Evolutionary conservation across 2,797 vertebrate species (phyloP).

Genomic region (Dermochelys coriacea): DNA sequence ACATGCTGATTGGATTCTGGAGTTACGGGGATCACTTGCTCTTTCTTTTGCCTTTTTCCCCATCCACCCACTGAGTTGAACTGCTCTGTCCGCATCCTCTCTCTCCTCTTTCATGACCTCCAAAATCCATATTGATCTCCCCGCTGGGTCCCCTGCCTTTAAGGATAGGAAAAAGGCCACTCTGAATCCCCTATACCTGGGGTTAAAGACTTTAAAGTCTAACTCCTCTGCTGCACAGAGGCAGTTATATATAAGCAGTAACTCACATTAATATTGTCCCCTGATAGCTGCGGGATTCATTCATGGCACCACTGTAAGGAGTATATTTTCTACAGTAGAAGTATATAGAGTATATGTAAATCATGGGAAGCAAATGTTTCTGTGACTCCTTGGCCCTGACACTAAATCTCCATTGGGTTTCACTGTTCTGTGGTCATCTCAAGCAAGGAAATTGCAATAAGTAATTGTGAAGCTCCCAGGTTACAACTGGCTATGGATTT

Average conservation of each 20-base stretch:
- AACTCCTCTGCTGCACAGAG: not conserved
- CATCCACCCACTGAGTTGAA: not conserved
- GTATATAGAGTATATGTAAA: not conserved
- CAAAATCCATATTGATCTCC: constrained; percentile 4
- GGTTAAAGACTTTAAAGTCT: not conserved
- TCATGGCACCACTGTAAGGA: not conserved
- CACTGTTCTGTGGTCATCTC: not conserved
- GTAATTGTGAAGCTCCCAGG: not conserved
- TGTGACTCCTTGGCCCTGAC: not conserved
- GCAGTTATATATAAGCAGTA: not conserved
- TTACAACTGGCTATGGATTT: not conserved
- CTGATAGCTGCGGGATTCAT: not conserved
- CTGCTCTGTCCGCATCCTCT: not conserved
- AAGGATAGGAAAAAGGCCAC: not conserved
- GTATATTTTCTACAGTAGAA: constrained; percentile 12
- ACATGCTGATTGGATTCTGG: not conserved
- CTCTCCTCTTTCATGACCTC: not conserved
- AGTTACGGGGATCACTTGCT: not conserved
- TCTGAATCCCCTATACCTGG: not conserved
- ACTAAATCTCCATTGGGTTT: constrained; percentile 17
- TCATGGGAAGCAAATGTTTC: not conserved
- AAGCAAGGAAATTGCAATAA: constrained; percentile 38
- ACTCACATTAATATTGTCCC: not conserved
- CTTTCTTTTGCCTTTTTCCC: not conserved
- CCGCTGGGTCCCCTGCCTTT: not conserved